phyloP scores from a whole-genome alignment of 2,888 invertebrate genomes.

The Latrodectus hesperus region DNA sequence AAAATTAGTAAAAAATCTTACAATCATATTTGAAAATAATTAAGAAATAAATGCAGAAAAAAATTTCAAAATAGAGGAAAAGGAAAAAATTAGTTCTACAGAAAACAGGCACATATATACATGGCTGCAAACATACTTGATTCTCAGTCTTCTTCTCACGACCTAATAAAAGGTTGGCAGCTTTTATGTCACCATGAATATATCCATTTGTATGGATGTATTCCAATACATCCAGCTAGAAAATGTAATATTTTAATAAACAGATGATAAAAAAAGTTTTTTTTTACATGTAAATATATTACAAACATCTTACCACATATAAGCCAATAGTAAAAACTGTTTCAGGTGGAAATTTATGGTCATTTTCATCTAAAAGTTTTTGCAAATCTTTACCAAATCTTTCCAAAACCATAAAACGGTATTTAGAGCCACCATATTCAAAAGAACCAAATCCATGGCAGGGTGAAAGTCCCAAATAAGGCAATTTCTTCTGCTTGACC shows the following conservation, averaged over 20 bases:
- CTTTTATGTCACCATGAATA: slow-evolving; percentile 98
- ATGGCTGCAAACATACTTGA: slow-evolving; percentile 26
- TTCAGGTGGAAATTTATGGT: slow-evolving; percentile 82
- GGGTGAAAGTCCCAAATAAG: slow-evolving; percentile 55
- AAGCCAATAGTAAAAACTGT: slow-evolving; percentile 86
- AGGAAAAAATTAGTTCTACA: no score
- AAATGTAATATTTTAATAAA: slow-evolving; percentile 6
- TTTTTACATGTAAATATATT: neutral
- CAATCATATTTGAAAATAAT: no score
- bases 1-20: no score
- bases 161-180: slow-evolving; percentile 92
- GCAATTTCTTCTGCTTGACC: slow-evolving; percentile 40
- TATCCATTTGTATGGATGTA: slow-evolving; percentile 94
- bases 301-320: slow-evolving; percentile 79
- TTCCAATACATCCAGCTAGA: slow-evolving; percentile 86
- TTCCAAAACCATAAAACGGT: slow-evolving; percentile 95
- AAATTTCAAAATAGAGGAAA: no score
- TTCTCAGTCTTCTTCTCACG: slow-evolving; percentile 59
- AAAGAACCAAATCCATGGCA: slow-evolving; percentile 77
- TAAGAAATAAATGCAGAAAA: no score
- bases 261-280: neutral
- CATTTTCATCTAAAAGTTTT: slow-evolving; percentile 82
- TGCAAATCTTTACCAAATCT: slow-evolving; percentile 90
- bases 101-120: no score
- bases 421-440: slow-evolving; percentile 82